Evolutionary conservation across 2,888 invertebrate genomes (phyloP), one percentile per base, ranked within the genome.

Genomic region (Chamaedrilus cognettii): DNA sequence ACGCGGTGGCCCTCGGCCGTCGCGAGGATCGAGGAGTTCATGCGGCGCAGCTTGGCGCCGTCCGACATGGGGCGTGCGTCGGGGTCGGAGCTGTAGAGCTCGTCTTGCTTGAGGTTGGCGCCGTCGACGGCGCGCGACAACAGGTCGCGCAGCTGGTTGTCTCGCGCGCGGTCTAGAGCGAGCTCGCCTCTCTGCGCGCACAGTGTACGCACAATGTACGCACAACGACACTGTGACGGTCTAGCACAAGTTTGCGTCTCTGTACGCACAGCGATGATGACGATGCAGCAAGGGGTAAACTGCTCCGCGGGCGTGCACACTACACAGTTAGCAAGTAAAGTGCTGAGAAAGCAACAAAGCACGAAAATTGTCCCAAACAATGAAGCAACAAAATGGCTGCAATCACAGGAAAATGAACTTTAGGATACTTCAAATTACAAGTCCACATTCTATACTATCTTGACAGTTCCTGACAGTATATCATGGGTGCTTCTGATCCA

Each of bases 181-280:
- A 72, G 55, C 60, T 74, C 71, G 15, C 69, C 74, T 32, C 73
- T 59, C 74, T 74, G 66, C 15, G 60, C 26, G 15, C 19, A 26
- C 7, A 5, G 26, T 32, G 31, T 7, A 7, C 28, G 23, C 26
- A 3, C 26, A 49, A 15, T n/a, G 11, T 28, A 2, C 26, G 42
- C 42, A 42, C 19, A 42, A 42, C 19, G 19, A 42, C 42, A 42
- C 11, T 42, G 42, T 42, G 11, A 42, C 19, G 11, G 19, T 42
- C 11, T 42, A 42, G 42, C 42, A 42, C n/a, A n/a, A n/a, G n/a
- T n/a, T n/a, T n/a, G n/a, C n/a, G n/a, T n/a, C n/a, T n/a, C n/a
- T n/a, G n/a, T n/a, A n/a, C n/a, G n/a, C n/a, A n/a, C n/a, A n/a
- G n/a, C n/a, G n/a, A n/a, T n/a, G n/a, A n/a, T n/a, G n/a, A n/a